Base-by-base conservation (phyloP, 1,140 invertebrate genomes). In the Calephelis nemesis region DNA sequence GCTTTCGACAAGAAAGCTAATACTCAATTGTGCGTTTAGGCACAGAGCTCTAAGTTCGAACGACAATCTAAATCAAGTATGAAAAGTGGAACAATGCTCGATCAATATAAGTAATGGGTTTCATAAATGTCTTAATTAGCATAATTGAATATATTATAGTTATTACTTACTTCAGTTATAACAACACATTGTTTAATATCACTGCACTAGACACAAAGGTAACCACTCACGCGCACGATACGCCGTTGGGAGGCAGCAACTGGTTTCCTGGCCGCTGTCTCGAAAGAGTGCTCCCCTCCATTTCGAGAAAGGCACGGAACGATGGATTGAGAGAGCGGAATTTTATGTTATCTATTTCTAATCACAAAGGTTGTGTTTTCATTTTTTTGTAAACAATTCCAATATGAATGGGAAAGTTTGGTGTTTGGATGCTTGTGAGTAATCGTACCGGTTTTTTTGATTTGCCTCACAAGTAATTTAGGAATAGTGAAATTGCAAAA, bases 181-280 rank as follows among this genome's bases (percentile, higher is more conserved):
- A 52, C 63, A 49, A 68, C 63, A 76, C 74, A 76, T 75, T 73
- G 62, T 73, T 63, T 65, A 58, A 74, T 19, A 19, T 19, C 75
- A 74, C 68, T 48, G 62, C 54, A 58, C 67, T 63, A 47, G 11
- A 64, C 70, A 72, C 66, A 50, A 63, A 48, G 40, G 68, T 66
- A 69, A 58, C 45, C 72, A 73, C 68, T 77, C 68, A 69, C 62
- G 73, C 73, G 71, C 70, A 73, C 71, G 66, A 54, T 58, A 68
- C 63, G 64, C 47, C 67, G 73, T 65, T 48, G 65, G 63, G n/a
- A 67, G 67, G 67, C 75, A 19, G 19, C 19, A 19, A 19, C 19
- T 19, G 19, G 19, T 19, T 19, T 19, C 19, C 19, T 19, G 0
- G 1, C 19, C 74, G 74, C 72, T 76, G 74, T 72, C 65, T 64